Evolutionary conservation across 2,888 invertebrate species (phyloP).

Genomic region (Formica aserva): DNA sequence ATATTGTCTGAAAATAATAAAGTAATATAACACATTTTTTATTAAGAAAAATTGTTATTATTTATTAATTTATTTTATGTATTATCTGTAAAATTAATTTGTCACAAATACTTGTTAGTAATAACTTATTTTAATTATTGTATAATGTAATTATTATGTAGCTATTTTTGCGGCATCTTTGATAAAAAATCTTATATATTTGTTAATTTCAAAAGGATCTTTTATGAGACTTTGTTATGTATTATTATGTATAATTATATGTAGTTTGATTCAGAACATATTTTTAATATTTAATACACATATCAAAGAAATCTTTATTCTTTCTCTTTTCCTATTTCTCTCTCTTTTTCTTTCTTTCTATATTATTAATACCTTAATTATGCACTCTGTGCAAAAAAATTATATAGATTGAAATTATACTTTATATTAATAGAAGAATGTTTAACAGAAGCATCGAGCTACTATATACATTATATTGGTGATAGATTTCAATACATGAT

Average conservation of each 20-base stretch:
- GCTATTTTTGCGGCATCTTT: neutral
- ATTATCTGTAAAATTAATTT: neutral
- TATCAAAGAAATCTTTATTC: neutral
- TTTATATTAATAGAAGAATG: neutral
- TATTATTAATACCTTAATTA: neutral
- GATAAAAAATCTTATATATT: neutral
- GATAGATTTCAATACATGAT: neutral
- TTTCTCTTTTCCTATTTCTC: neutral
- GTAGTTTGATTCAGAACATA: neutral
- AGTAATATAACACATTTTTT: neutral
- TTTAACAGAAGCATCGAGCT: constrained; percentile 1
- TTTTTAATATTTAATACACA: neutral
- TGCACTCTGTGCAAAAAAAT: neutral
- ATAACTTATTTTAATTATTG: neutral
- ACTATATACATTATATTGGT: neutral
- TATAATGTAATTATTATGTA: neutral
- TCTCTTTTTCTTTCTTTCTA: neutral
- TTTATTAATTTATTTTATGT: neutral
- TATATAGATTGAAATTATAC: neutral
- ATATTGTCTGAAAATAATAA: neutral
- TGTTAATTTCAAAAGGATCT: neutral
- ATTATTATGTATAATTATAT: neutral
- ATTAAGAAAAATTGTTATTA: neutral
- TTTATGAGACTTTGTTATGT: neutral
- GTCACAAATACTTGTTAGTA: neutral